Base-by-base conservation (phyloP, 23 tunicate species). In the Ciona savignyi region DNA sequence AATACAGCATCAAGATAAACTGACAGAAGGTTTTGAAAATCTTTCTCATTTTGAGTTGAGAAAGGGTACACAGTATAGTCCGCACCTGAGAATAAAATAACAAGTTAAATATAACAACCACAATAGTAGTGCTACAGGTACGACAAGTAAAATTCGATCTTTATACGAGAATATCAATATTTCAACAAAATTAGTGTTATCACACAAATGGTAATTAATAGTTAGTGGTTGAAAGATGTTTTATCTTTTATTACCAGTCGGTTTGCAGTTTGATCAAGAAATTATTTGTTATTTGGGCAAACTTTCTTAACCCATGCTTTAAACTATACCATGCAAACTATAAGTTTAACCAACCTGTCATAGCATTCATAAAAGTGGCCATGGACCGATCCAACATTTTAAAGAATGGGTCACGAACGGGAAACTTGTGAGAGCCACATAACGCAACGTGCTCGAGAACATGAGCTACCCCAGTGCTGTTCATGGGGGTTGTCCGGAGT, bases 21-120 rank as follows among this genome's bases (percentile, higher is more conserved):
- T 29, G 96, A 84, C 83, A 95, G 35, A 51, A 95, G 65, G 66
- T 95, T 95, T 35, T 72, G 61, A 56, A 95, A 95, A 33, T 95
- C 99, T 32, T 77, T 84, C 25, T 69, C 64, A 61, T 95, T 93
- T 80, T 84, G 90, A 20, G 99, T 95, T 1, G 91, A 77, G 72
- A 95, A 95, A 6, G 99, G 99, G 33, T 95, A 95, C 96, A 95
- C 83, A 1, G 99, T 95, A 68, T 84, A 95, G 63, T 95, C 99
- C 1, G 99, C 24, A 28, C 97, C 93, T 86, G 25, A 67, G 51
- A 25, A 3, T 19, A 2, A 73, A 21, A 73, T 49, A 65, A n/a
- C 11, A 65, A 65, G 20, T 15, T 65, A 65, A 65, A 19, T 49
- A 11, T 49, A n/a, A n/a, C n/a, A n/a, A n/a, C n/a, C n/a, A n/a